Base-by-base conservation (phyloP, 2,797 vertebrate species). In the Phoeniculus purpureus region DNA sequence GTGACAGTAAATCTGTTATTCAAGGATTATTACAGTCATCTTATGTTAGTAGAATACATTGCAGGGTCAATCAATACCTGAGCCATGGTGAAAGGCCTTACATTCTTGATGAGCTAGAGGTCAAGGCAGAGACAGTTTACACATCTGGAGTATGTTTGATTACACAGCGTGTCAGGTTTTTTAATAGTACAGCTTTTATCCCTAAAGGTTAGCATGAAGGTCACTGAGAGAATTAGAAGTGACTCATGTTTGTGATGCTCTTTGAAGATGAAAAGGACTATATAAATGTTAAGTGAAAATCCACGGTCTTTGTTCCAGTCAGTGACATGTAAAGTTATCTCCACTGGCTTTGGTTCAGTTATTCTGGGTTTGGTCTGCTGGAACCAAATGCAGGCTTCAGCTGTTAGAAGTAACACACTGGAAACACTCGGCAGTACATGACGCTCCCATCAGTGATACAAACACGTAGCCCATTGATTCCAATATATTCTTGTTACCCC, bases 231-330 rank as follows among this genome's bases (percentile, higher is more conserved):
- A 62, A 83, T 81, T 84, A 87, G 70, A 73, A 19, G 20, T 70
- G 31, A 55, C 90, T 70, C 18, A 75, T 66, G 81, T 92, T 92
- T 92, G 94, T 72, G 93, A 75, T 91, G 78, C 65, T 95, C 81
- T 95, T 85, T 94, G 93, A 93, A 95, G 90, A 90, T 87, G 81
- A 92, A 82, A 92, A 91, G 72, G 91, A 88, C 75, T 93, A 10
- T 78, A 70, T 88, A 92, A 94, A 93, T 92, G 88, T 84, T 64
- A 85, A 95, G 86, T 89, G 84, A 56, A 90, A 78, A 83, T 76
- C 82, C 88, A 60, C 25, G 6, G n/a, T 85, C 88, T 94, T 43
- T 65, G 83, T 80, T 85, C 87, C 81, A 82, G 3, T 92, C 81
- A 68, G 59, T 61, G 62, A 17, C 61, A 81, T 82, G 83, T 90